Percentiles rank a stretch among this genome's conserved stretches.
These are phyloP conservation scores for Patella depressa DNA, from an alignment of 2,888 invertebrate species.

Conservation along the genomic window DNA sequence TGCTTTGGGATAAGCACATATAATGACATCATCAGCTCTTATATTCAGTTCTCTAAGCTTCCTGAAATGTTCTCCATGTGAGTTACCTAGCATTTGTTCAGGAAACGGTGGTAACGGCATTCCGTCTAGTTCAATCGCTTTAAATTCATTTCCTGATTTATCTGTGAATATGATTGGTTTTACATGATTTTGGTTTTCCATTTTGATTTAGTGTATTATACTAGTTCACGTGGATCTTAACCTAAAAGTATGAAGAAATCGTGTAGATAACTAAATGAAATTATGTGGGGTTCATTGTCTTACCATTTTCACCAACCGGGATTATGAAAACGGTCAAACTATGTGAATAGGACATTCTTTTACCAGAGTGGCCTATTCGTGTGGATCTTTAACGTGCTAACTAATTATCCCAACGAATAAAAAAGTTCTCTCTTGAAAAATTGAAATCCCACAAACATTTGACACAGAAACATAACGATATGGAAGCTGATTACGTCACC, in stretches of 20 bases:
- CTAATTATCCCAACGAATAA: too few relatives aligned
- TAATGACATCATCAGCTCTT: neutral
- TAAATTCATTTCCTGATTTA: neutral
- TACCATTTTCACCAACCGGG: neutral
- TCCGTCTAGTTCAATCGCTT: neutral
- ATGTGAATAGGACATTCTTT: too few relatives aligned
- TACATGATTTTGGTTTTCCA: neutral
- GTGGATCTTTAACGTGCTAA: too few relatives aligned
- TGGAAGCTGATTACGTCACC: too few relatives aligned
- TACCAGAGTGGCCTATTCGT: too few relatives aligned
- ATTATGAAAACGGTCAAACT: neutral
- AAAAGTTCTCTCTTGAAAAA: too few relatives aligned
- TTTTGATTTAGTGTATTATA: neutral
- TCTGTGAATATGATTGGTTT: neutral
- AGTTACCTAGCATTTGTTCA: neutral
- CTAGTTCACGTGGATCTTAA: neutral
- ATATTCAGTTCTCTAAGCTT: neutral
- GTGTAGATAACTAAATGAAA: too few relatives aligned
- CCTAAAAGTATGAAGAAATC: neutral
- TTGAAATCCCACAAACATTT: too few relatives aligned
- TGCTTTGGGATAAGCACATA: conserved; percentile 6
- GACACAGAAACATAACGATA: too few relatives aligned
- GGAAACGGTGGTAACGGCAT: neutral
- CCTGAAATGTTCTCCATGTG: neutral
- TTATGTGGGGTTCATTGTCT: too few relatives aligned